phyloP scores from a whole-genome alignment of 2,888 invertebrate genomes.

The Volucella inanis region DNA sequence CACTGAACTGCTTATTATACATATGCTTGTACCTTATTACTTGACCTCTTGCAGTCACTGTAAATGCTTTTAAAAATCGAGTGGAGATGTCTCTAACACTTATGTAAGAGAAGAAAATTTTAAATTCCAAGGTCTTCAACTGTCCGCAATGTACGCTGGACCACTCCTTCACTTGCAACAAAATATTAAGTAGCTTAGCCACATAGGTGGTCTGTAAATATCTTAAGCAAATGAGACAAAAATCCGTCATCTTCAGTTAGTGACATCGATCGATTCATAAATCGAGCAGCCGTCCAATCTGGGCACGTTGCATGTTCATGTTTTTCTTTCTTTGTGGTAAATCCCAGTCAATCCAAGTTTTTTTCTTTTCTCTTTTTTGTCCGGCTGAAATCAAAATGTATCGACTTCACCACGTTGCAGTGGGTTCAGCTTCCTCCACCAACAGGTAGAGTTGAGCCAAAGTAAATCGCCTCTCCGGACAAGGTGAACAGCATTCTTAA shows the following conservation, averaged over 20 bases:
- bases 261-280: conserved; percentile 68
- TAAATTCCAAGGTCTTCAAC: not conserved
- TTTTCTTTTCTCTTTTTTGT: conserved; percentile 19
- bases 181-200: conserved; percentile 80
- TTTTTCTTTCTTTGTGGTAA: conserved; percentile 31
- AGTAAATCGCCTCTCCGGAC: conserved; percentile 24
- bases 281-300: conserved; percentile 42
- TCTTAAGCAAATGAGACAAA: conserved; percentile 83
- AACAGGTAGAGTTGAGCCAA: not conserved
- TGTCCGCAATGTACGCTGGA: not conserved
- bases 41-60: too few species aligned
- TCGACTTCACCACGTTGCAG: conserved; percentile 58
- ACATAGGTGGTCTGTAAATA: conserved; percentile 81
- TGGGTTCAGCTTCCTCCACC: not conserved
- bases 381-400: conserved; percentile 45
- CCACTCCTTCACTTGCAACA: conserved; percentile 2
- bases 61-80: too few species aligned
- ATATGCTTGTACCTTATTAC: too few species aligned
- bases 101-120: not conserved
- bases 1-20: too few species aligned
- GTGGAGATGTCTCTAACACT: too few species aligned
- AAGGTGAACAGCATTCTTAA: conserved; percentile 69
- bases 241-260: conserved; percentile 82
- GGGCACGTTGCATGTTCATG: conserved; percentile 39
- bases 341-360: conserved; percentile 23